A percentile compares a stretch with the other conserved stretches of the same genome.
phyloP scores from a whole-genome alignment of 2,888 invertebrate genomes.

The Coleophora flavipennella region DNA sequence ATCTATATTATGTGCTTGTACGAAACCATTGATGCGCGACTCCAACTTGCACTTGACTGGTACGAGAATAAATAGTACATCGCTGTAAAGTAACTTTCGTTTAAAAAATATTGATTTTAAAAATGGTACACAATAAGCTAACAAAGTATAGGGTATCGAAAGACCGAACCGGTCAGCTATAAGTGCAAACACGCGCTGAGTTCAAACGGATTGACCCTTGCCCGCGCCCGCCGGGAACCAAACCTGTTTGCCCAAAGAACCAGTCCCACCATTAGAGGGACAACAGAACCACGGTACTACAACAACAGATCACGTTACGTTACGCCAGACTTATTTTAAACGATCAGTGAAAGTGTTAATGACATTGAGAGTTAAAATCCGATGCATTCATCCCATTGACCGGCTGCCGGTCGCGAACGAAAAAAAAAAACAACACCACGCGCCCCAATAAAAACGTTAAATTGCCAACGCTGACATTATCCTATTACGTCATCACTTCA shows the following conservation, averaged over 20 bases:
- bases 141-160: too few species aligned
- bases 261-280: neutral
- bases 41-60: too few species aligned
- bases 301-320: too few species aligned
- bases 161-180: too few species aligned
- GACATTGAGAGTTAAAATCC: conserved; percentile 70
- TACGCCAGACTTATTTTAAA: conserved; percentile 10
- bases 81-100: too few species aligned
- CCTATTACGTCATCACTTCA: conserved; percentile 71
- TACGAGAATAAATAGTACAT: too few species aligned
- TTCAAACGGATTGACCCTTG: neutral
- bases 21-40: too few species aligned
- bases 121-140: too few species aligned
- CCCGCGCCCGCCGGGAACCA: too few species aligned
- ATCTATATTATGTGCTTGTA: too few species aligned
- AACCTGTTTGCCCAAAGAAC: neutral
- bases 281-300: too few species aligned
- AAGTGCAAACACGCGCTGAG: neutral
- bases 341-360: conserved; percentile 66
- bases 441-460: conserved; percentile 68
- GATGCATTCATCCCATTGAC: conserved; percentile 66
- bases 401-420: conserved; percentile 45
- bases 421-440: conserved; percentile 60
- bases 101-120: too few species aligned
- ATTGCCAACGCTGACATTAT: conserved; percentile 67